Base-by-base conservation (phyloP, 2,113 vertebrate genomes). In the Ochotona curzoniae region DNA sequence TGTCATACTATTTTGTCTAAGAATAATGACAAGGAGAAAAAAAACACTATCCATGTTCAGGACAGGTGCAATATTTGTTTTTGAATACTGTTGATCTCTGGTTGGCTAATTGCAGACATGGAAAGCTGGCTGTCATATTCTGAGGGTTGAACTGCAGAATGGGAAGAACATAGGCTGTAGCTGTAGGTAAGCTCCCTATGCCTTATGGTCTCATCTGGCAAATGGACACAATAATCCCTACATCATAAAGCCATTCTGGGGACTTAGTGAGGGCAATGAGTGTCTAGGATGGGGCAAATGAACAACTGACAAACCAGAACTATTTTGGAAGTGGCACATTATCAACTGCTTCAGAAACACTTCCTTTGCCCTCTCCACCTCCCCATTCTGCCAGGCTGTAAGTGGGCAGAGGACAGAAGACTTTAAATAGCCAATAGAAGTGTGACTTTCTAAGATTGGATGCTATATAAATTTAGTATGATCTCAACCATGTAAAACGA, bases 341-440 rank as follows among this genome's bases (percentile, higher is more conserved):
- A 1, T 30, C 69, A 60, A 83, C 87, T 35, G 84, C 70, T 87
- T 74, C 60, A 92, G 64, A 93, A 79, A 74, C n/a, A 86, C 26
- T 32, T 90, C 23, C 9, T 69, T 44, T 64, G 14, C 28, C 5
- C 20, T 60, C 25, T 63, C n/a, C 32, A 60, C 26, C 28, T n/a
- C 25, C 21, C 26, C 28, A 49, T 23, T 21, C n/a, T 30, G 13
- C 23, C 15, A 73, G 32, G 71, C 38, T 14, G 35, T 82, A 23
- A 92, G 14, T 74, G 49, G 75, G 13, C 30, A 80, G 57, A 32
- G 30, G 64, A 61, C 26, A 80, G 54, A 8, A 93, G 35, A 66
- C 28, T 89, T 82, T 75, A 79, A 85, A 64, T 47, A 44, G 73
- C 6, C 88, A 30, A 32, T 69, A 69, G 57, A 87, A 71, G 2